Base-by-base conservation (phyloP, 2,797 vertebrate genomes). In the Pseudomugil tenellus region DNA sequence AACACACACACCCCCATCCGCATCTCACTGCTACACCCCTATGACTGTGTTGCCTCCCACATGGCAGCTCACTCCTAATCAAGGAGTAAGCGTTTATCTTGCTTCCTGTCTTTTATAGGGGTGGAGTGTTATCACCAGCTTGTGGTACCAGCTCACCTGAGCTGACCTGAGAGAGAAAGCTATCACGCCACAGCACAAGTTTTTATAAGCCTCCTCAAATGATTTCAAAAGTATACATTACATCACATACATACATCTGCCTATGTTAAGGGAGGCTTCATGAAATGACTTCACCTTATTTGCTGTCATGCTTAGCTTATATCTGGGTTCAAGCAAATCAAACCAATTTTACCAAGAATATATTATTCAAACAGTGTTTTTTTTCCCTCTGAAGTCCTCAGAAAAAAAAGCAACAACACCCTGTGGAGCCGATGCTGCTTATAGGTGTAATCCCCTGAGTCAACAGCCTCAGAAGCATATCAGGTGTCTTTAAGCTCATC, bases 401-500 rank as follows among this genome's bases (percentile, higher is more conserved):
- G 31, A 25, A 41, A 65, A n/a, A n/a, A 58, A 46, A 71, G 54
- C 57, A 77, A 58, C 76, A 88, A 84, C 84, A 88, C 63, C 68
- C 54, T 5, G 64, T 60, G 80, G 64, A 80, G 74, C 81, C 21
- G 6, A 58, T 55, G 79, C 87, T 87, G 79, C 89, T 91, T 90
- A 86, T 83, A 88, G 77, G 70, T 87, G 86, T 91, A 89, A 91
- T 90, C 88, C 84, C 56, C 63, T 59, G 62, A 72, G 58, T 88
- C 84, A 90, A 88, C 84, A 86, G 81, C 76, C 83, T 87, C 84
- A 83, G 81, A 80, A 86, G 87, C 86, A 84, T 91, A 93, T 93
- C 92, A 89, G 85, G 89, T 91, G 91, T 92, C 91, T 92, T 89
- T 91, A 91, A 90, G 84, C 91, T 91, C 88, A 90, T 93, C 88